Conservation (phyloP, 2,113 vertebrate genomes). For the Turnix velox region DNA sequence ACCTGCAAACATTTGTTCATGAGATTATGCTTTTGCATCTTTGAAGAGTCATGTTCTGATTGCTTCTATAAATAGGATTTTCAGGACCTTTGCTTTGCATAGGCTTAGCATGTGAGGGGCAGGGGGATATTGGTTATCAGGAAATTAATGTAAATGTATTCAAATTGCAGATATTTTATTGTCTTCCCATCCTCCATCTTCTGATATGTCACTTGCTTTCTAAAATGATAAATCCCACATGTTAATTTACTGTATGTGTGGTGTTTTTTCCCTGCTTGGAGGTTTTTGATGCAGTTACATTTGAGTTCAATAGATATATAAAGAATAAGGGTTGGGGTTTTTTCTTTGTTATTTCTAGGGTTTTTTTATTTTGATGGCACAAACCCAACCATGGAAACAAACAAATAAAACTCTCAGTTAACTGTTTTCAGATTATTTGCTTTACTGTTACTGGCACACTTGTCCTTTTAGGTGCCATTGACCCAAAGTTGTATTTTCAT, state of each 20-base stretch:
- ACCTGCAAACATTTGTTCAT: neutral
- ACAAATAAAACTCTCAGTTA: neutral
- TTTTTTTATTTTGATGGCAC: neutral
- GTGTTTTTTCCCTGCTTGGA: neutral
- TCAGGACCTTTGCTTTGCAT: neutral
- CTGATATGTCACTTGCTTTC: neutral
- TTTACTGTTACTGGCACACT: neutral
- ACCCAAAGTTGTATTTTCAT: neutral
- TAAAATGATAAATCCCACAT: neutral
- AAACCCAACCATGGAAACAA: neutral
- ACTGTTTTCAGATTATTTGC: neutral
- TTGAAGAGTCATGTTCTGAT: neutral
- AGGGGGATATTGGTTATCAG: neutral
- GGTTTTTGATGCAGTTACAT: neutral
- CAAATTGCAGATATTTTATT: neutral
- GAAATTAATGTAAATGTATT: conserved; percentile 21
- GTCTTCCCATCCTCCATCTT: neutral
- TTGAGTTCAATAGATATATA: neutral
- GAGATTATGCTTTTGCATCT: neutral
- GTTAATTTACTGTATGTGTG: neutral
- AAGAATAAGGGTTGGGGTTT: neutral
- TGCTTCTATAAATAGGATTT: neutral
- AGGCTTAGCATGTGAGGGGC: neutral
- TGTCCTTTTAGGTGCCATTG: neutral
- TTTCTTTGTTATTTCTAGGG: neutral